Conservation (phyloP, 1,140 invertebrate genomes). For the Wasmannia auropunctata region DNA sequence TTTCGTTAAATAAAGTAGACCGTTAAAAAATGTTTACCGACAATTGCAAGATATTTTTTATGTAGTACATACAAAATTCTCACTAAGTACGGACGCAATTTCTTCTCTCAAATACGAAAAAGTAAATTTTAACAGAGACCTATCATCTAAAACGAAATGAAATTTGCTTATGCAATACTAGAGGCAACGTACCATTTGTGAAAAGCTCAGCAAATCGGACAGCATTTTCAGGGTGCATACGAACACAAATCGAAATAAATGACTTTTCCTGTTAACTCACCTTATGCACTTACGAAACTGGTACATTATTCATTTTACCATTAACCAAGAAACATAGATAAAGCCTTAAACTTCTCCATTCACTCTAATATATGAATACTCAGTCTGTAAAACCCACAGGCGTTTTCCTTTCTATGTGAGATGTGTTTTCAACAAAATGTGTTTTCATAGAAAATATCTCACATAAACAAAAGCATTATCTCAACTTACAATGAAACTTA, state of each 20-base stretch:
- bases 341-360: neutral
- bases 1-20: neutral
- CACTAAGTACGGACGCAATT: neutral
- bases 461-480: neutral
- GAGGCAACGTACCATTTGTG: neutral
- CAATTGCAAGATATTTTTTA: neutral
- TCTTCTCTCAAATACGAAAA: neutral
- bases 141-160: constrained; percentile 9
- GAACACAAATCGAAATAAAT: constrained; percentile 8
- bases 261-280: neutral
- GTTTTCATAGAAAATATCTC: neutral
- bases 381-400: neutral
- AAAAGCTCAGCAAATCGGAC: neutral
- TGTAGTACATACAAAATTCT: neutral
- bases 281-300: neutral
- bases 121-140: neutral
- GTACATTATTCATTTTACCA: neutral
- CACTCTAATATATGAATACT: neutral
- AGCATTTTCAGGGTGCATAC: neutral
- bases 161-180: neutral
- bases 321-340: neutral
- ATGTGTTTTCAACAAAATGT: neutral
- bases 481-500: neutral
- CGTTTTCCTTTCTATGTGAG: neutral
- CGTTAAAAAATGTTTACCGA: neutral